Conservation (phyloP, 2,113 vertebrate genomes). For the Ginglymostoma cirratum region DNA sequence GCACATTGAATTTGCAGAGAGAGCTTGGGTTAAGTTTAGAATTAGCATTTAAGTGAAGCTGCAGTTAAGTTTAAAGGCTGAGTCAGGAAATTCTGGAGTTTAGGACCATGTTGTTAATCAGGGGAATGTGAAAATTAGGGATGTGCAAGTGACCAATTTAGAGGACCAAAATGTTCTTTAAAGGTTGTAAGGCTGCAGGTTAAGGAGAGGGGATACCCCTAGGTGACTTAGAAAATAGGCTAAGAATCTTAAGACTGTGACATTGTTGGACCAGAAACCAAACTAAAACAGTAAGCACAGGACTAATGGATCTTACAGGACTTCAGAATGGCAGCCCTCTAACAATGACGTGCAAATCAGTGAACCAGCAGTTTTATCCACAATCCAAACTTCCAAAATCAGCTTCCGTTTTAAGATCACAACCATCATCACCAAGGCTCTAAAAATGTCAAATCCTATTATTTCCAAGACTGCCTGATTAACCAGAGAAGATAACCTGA, state of each 20-base stretch:
- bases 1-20: neutral
- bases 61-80: too few relatives aligned
- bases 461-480: neutral
- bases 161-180: neutral
- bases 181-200: neutral
- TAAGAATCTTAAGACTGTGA: neutral
- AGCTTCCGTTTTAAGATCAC: neutral
- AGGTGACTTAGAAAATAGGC: neutral
- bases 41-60: too few relatives aligned
- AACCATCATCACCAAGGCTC: neutral
- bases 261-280: neutral
- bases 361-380: neutral
- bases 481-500: neutral
- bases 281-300: neutral
- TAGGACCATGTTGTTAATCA: neutral
- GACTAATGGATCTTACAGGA: neutral
- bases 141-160: neutral
- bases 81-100: neutral
- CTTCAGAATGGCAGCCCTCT: neutral
- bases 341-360: too few relatives aligned
- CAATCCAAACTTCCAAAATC: neutral
- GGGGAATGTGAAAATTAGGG: too few relatives aligned
- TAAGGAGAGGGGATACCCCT: neutral
- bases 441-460: neutral
- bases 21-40: neutral